phyloP scores from a whole-genome alignment of 1,140 invertebrate genomes.

The Diuraphis noxia region DNA sequence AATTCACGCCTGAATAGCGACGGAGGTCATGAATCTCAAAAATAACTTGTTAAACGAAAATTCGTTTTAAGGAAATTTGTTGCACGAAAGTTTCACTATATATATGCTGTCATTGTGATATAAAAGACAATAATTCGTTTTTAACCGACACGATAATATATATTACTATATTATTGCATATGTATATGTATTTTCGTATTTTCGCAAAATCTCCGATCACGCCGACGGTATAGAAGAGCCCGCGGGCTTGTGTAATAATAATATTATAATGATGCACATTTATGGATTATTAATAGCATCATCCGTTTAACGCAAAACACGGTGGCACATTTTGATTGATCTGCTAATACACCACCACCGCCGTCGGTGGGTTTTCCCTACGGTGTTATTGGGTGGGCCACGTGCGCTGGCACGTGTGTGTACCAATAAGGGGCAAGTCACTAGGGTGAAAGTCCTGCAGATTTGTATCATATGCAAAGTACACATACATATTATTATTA shows the following conservation, averaged over 20 bases:
- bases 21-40: no score
- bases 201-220: background rate
- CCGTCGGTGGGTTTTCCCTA: slow-evolving; percentile 33
- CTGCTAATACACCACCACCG: slow-evolving; percentile 24
- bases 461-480: slow-evolving; percentile 46
- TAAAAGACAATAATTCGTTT: no score
- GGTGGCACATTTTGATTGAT: slow-evolving; percentile 48
- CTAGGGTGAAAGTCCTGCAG: background rate
- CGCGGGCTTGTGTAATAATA: background rate
- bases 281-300: slow-evolving; percentile 44
- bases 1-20: no score
- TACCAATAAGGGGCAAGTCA: background rate
- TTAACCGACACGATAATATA: background rate
- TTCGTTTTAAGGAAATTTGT: no score
- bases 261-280: background rate
- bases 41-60: no score
- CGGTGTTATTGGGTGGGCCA: slow-evolving; percentile 38
- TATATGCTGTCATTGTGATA: background rate
- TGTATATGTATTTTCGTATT: background rate
- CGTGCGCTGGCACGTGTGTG: slow-evolving; percentile 27
- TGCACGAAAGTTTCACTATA: no score
- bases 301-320: slow-evolving; percentile 14
- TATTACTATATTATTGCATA: background rate
- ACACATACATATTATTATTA: background rate
- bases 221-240: background rate